phyloP scores from a whole-genome alignment of 2,888 invertebrate genomes.

The Apamea monoglypha region DNA sequence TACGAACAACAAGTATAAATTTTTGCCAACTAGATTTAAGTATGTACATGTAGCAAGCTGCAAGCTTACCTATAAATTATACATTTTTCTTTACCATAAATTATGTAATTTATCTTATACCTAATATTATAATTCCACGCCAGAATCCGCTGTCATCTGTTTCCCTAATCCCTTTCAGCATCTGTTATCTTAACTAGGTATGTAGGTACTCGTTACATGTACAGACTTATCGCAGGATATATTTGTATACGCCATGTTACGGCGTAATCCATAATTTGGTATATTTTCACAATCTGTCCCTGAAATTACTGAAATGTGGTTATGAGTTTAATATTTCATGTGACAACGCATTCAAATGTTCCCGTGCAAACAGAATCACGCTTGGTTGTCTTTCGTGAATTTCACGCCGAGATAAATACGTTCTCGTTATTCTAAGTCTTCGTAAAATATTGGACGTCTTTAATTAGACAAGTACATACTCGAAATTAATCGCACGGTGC shows the following conservation, averaged over 20 bases:
- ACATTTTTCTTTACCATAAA: slow-evolving; percentile 9
- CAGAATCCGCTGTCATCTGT: slow-evolving; percentile 22
- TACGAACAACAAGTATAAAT: neutral
- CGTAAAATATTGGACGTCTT: slow-evolving; percentile 48
- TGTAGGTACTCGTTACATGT: neutral
- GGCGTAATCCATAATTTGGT: slow-evolving; percentile 33
- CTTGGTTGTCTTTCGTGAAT: slow-evolving; percentile 57
- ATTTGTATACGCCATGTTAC: slow-evolving; percentile 3
- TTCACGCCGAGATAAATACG: slow-evolving; percentile 55
- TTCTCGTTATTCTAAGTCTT: slow-evolving; percentile 31
- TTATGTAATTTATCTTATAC: slow-evolving; percentile 12
- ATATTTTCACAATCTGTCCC: slow-evolving; percentile 37
- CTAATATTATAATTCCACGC: slow-evolving; percentile 9
- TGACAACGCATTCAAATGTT: slow-evolving; percentile 48
- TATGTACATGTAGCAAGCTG: neutral
- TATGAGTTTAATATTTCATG: slow-evolving; percentile 60
- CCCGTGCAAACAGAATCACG: slow-evolving; percentile 39
- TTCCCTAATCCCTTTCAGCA: slow-evolving; percentile 16
- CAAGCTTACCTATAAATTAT: neutral
- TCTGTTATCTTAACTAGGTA: neutral
- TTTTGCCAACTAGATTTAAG: neutral
- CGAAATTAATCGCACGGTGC: slow-evolving; percentile 12
- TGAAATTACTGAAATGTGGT: slow-evolving; percentile 43
- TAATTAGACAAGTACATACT: slow-evolving; percentile 37
- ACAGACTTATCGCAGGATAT: slow-evolving; percentile 3